Evolutionary conservation across 2,113 vertebrate species (phyloP).

Genomic region (Athene cunicularia): DNA sequence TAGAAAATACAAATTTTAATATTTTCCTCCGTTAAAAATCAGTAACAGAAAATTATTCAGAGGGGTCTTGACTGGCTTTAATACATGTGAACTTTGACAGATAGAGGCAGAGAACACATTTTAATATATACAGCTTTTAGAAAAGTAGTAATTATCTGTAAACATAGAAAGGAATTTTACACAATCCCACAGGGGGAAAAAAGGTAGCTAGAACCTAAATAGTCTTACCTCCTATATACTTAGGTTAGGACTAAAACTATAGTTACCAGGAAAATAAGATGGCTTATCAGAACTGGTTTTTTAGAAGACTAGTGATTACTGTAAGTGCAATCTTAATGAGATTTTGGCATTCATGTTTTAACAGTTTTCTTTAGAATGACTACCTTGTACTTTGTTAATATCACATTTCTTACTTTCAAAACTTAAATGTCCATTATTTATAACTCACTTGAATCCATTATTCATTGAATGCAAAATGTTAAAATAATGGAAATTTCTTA

Average conservation of each 20-base stretch:
- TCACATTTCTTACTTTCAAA: background rate
- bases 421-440: background rate
- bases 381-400: background rate
- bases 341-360: background rate
- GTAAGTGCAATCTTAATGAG: background rate
- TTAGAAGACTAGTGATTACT: background rate
- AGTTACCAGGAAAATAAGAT: background rate
- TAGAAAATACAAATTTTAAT: background rate
- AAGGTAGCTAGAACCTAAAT: background rate
- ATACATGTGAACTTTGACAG: background rate
- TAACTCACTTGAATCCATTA: background rate
- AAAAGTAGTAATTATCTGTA: background rate
- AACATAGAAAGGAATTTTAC: background rate
- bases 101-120: background rate
- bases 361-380: background rate
- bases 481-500: background rate
- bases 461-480: background rate
- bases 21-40: background rate
- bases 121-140: background rate
- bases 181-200: rapidly evolving
- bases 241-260: background rate
- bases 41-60: background rate
- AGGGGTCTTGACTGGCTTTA: background rate
- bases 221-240: background rate
- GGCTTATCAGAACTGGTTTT: background rate